Evolutionary conservation across 2,797 vertebrate species (phyloP).

Genomic region (Apogon hyalosoma): DNA sequence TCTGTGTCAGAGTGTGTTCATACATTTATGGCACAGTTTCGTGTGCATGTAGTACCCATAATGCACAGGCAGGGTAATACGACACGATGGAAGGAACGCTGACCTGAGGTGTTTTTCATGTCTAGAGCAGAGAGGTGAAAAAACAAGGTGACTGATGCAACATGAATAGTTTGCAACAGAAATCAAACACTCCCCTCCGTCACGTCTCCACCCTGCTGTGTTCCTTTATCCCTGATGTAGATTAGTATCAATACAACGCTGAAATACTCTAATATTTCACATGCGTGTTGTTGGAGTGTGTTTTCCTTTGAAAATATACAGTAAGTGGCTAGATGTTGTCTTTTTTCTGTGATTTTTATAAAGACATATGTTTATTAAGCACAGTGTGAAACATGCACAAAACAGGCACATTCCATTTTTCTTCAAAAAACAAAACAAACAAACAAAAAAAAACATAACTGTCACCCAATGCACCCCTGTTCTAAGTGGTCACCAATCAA

Average conservation of each 20-base stretch:
- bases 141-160: slow-evolving; percentile 7
- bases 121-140: slow-evolving; percentile 1
- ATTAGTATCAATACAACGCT: slow-evolving; percentile 28
- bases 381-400: no score
- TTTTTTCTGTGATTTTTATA: no score
- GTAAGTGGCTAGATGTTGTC: no score
- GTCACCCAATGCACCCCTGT: no score
- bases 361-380: no score
- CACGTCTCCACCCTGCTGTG: slow-evolving; percentile 2
- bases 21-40: slow-evolving; percentile 24
- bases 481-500: no score
- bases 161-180: background rate
- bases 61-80: slow-evolving; percentile 48
- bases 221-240: slow-evolving; percentile 29
- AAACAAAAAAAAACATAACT: no score
- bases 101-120: slow-evolving; percentile 20
- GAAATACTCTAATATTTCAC: slow-evolving; percentile 1
- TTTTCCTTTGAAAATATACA: background rate
- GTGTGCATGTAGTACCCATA: slow-evolving; percentile 9
- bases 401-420: no score
- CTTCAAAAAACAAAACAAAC: no score
- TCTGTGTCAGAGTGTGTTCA: slow-evolving; percentile 37
- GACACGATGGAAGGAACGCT: slow-evolving; percentile 32
- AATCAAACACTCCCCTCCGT: background rate
- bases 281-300: background rate